These are phyloP conservation scores for Tinamus major DNA, from an alignment of 2,797 vertebrate species.

Conservation along the genomic window DNA sequence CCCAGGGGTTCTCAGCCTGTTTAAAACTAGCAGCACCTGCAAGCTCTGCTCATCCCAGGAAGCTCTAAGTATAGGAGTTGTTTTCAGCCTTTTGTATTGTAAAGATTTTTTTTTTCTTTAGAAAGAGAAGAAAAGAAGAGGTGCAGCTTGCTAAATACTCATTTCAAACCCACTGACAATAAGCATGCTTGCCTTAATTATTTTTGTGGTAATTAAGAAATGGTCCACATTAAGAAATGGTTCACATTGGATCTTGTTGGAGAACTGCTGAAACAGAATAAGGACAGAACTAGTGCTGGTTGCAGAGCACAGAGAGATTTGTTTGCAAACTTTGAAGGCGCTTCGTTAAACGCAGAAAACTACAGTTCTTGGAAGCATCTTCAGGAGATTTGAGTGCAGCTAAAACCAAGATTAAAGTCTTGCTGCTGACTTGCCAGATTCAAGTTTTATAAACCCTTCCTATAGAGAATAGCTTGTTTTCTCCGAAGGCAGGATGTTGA, in stretches of 20 bases:
- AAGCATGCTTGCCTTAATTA: conserved; percentile 42
- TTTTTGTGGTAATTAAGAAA: conserved; percentile 56
- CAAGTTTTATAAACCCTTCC: background rate
- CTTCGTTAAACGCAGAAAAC: background rate
- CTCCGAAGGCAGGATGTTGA: background rate
- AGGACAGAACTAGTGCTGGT: background rate
- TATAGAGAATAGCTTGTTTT: background rate
- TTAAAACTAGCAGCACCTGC: background rate
- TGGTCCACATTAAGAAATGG: background rate
- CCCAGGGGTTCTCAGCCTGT: background rate
- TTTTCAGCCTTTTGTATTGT: background rate
- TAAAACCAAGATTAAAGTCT: background rate
- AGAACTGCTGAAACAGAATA: background rate
- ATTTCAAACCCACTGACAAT: conserved; percentile 58
- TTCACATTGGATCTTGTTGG: conserved; percentile 2
- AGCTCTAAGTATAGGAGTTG: background rate
- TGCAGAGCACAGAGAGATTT: background rate
- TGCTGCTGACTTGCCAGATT: background rate
- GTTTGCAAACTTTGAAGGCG: background rate
- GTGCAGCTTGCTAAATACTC: background rate
- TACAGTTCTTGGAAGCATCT: background rate
- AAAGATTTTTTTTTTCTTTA: background rate
- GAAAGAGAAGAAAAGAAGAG: background rate
- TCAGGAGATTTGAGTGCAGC: background rate
- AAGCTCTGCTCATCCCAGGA: background rate